phyloP scores from a whole-genome alignment of 2,797 vertebrate species.

The Triplophysa yarkandensis region DNA sequence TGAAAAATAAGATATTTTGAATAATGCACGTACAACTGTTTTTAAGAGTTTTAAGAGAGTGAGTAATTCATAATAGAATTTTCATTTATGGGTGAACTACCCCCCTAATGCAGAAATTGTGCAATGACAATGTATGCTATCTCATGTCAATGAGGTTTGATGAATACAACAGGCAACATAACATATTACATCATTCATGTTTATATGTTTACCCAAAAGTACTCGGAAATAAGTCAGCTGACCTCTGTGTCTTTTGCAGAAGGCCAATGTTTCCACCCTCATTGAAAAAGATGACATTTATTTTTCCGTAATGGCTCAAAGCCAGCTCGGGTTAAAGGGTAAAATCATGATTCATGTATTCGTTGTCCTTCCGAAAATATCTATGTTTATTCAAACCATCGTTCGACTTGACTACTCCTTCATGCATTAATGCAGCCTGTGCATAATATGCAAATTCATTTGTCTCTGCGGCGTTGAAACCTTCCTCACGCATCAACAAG shows the following conservation, averaged over 20 bases:
- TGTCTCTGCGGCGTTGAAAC: slow-evolving; percentile 35
- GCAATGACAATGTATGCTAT: not conserved
- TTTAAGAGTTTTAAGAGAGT: not conserved
- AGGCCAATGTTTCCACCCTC: not conserved
- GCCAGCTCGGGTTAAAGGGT: not conserved
- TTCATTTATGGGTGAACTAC: too few relatives aligned
- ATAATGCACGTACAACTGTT: too few relatives aligned
- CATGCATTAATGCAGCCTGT: slow-evolving; percentile 39
- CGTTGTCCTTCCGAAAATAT: not conserved
- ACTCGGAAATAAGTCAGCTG: not conserved
- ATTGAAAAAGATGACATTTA: not conserved
- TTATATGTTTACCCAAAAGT: not conserved
- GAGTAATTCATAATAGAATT: too few relatives aligned
- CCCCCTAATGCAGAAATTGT: not conserved
- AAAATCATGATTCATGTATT: not conserved
- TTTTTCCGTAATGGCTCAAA: not conserved
- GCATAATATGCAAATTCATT: slow-evolving; percentile 46
- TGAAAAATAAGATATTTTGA: too few relatives aligned
- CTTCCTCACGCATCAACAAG: slow-evolving; percentile 36
- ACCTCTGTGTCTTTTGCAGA: not conserved
- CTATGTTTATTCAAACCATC: slow-evolving; percentile 22
- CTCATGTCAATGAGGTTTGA: not conserved
- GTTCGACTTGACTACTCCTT: slow-evolving; percentile 13
- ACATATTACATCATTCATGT: not conserved
- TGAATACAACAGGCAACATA: not conserved